Base-by-base conservation (phyloP, 2,113 vertebrate genomes). In the Leiothrix lutea region DNA sequence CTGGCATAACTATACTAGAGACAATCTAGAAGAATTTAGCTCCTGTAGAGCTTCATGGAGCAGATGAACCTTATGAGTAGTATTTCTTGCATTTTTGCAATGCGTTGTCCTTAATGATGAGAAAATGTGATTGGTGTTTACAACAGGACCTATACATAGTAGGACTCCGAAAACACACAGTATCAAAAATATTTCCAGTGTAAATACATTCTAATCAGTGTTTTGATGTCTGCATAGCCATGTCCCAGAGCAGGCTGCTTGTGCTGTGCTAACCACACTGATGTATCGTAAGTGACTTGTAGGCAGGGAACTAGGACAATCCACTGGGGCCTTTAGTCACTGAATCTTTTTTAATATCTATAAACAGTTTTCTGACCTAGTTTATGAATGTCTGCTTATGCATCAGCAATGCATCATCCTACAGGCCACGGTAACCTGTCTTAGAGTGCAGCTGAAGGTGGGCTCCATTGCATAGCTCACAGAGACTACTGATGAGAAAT, bases 261-360 rank as follows among this genome's bases (percentile, higher is more conserved):
- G 29, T 64, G 36, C 56, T 71, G 18, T 51, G 9, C 66, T 71
- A 74, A 62, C 72, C 35, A 11, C 18, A 21, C 12, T 90, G 74
- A 86, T 89, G 20, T 50, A 89, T 84, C 0, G 5, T 94, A 54
- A 70, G 38, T 94, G 77, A 72, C 78, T 91, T 89, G 40, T 38
- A 75, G 69, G 42, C 56, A 75, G 88, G 40, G 40, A 88, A 71
- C 20, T 75, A 45, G 65, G 53, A 70, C 2, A 11, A 56, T 78
- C 53, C 57, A 29, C 40, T 86, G 65, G 54, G 48, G 54, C 80
- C 15, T 84, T 75, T 53, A 71, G 44, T 91, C 45, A 80, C 53
- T 74, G 56, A 62, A 67, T 94, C 75, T 92, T 96, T 75, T 94
- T 85, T 80, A 88, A 56, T 71, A 75, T 29, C 13, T 88, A 45